Evolutionary conservation across 2,888 invertebrate genomes (phyloP), one percentile per base, ranked within the genome.

Genomic region (Caenorhabditis sulstoni): DNA sequence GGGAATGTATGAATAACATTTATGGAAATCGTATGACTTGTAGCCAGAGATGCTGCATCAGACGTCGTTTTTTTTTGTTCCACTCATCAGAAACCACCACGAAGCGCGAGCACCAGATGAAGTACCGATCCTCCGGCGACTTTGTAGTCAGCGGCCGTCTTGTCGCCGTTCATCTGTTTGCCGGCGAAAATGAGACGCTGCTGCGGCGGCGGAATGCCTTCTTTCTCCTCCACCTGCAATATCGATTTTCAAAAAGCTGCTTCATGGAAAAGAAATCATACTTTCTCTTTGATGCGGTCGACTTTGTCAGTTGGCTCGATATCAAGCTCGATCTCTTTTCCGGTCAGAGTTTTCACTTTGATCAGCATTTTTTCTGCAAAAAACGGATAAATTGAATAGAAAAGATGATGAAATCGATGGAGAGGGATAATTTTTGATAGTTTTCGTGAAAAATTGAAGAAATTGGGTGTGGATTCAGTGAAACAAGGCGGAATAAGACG

Each of bases 121-220:
- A 99, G 93, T 41, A 99, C 99, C 9, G 98, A 99, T 49, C 99
- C 99, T 79, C 98, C 98, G 92, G 96, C 96, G 67, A 89, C 98
- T 93, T 99, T 99, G 92, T 99, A 99, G 92, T 99, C 99, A 90
- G 96, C 95, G 9, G 98, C 99, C 22, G 98, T 98, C 92, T 98
- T 99, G 90, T 99, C 99, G 93, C 99, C 99, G 92, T 97, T 98
- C 98, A 99, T 99, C 93, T 99, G 99, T 93, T 99, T 99, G 81
- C 99, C 99, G 67, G 97, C 97, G 92, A 99, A 99, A 91, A 99
- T 99, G 86, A 99, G 93, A 90, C 99, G 93, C 90, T 99, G 99
- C 91, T 99, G 99, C 88, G 97, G 97, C 16, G 99, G 99, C 75
- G 99, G 99, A 91, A 99, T 99, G 61, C 99, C 99, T 93, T 99